Evolutionary conservation across 2,797 vertebrate species (phyloP).

Genomic region (Sphenodon punctatus): DNA sequence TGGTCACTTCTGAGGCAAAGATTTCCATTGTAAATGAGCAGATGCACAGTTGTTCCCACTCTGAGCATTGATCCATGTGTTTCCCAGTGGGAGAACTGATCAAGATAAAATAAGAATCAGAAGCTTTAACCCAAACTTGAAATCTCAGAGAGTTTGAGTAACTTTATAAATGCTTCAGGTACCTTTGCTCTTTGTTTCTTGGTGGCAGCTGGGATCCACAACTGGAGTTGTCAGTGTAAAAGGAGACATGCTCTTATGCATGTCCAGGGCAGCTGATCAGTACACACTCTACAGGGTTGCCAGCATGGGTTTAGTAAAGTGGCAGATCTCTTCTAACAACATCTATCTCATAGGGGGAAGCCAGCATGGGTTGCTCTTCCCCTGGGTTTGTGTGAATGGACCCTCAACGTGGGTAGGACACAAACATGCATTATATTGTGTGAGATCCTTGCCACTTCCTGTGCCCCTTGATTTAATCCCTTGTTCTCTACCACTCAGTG

Average conservation of each 20-base stretch:
- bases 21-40: neutral
- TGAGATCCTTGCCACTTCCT: no score
- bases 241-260: neutral
- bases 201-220: conserved; percentile 5
- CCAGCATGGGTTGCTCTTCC: no score
- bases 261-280: neutral
- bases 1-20: rapidly evolving
- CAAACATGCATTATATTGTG: no score
- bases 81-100: neutral
- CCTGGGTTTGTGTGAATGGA: no score
- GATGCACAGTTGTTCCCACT: neutral
- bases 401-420: no score
- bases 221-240: neutral
- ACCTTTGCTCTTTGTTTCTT: conserved; percentile 12
- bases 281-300: no score
- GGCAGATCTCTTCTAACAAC: no score
- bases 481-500: no score
- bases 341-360: no score
- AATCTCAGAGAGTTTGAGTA: neutral
- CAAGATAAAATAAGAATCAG: neutral
- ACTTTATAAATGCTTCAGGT: neutral
- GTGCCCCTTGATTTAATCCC: no score
- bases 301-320: no score
- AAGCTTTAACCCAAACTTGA: neutral
- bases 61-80: neutral